Percentiles rank a stretch among this genome's conserved stretches.
Evolutionary conservation across 1,140 invertebrate species (phyloP).

Genomic region (Macrocentrus cingulum): DNA sequence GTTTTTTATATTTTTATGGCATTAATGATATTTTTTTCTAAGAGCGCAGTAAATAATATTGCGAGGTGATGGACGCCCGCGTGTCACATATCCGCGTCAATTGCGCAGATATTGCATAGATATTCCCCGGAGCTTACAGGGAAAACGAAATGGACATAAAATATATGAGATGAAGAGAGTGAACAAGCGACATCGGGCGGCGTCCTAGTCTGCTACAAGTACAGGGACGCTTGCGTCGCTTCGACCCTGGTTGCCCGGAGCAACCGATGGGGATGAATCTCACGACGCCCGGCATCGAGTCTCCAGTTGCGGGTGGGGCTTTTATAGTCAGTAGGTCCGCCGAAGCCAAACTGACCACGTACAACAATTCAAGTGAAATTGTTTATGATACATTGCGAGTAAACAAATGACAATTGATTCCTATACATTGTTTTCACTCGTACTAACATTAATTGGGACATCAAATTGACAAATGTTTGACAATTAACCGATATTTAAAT

Average conservation of each 20-base stretch:
- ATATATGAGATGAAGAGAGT: neutral
- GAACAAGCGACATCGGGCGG: constrained; percentile 11
- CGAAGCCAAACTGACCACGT: constrained; percentile 46
- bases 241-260: constrained; percentile 44
- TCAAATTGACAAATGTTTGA: no score
- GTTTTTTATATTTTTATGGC: no score
- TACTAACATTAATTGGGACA: no score
- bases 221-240: constrained; percentile 45
- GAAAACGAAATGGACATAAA: neutral
- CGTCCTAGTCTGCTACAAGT: neutral
- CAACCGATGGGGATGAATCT: constrained; percentile 53
- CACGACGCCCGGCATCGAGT: constrained; percentile 49
- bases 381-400: neutral
- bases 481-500: no score
- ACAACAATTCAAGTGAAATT: constrained; percentile 29
- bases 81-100: no score
- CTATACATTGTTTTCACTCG: no score
- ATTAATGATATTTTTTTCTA: no score
- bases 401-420: no score
- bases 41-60: no score
- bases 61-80: no score
- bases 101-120: neutral
- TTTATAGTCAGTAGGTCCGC: constrained; percentile 45
- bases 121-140: no score
- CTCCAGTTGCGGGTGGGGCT: constrained; percentile 50